Evolutionary conservation across 2,113 vertebrate species (phyloP).

Genomic region (Pogonocichla stellata): DNA sequence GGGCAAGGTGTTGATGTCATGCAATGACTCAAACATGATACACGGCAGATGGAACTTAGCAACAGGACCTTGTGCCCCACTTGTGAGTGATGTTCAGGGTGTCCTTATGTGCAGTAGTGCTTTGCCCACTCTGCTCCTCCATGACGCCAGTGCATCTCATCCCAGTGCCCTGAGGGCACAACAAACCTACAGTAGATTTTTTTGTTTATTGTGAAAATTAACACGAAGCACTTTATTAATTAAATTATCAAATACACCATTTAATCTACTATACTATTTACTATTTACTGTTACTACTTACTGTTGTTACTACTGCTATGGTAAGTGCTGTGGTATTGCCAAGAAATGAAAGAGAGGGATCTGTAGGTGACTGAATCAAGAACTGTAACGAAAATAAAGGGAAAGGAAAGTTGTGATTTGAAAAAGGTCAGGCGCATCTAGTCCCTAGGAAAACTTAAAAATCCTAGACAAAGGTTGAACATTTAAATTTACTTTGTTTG

Average conservation of each 20-base stretch:
- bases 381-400: neutral
- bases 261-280: accelerated
- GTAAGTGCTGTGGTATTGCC: neutral
- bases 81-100: neutral
- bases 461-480: neutral
- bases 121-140: neutral
- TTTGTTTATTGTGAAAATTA: neutral
- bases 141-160: neutral
- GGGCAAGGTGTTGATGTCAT: accelerated
- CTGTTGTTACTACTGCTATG: neutral
- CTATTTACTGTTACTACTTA: accelerated
- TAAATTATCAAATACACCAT: neutral
- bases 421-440: neutral
- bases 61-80: neutral
- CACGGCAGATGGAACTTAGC: neutral
- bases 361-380: neutral
- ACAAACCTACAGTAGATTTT: neutral
- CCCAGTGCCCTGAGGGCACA: neutral
- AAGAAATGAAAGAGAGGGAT: neutral
- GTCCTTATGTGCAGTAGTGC: neutral
- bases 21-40: neutral
- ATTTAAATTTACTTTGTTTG: neutral
- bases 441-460: neutral
- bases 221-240: neutral
- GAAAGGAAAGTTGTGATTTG: neutral